Percentiles rank a stretch among this genome's conserved stretches.
Evolutionary conservation across 2,113 vertebrate species (phyloP).

Genomic region (Pseudois nayaur): DNA sequence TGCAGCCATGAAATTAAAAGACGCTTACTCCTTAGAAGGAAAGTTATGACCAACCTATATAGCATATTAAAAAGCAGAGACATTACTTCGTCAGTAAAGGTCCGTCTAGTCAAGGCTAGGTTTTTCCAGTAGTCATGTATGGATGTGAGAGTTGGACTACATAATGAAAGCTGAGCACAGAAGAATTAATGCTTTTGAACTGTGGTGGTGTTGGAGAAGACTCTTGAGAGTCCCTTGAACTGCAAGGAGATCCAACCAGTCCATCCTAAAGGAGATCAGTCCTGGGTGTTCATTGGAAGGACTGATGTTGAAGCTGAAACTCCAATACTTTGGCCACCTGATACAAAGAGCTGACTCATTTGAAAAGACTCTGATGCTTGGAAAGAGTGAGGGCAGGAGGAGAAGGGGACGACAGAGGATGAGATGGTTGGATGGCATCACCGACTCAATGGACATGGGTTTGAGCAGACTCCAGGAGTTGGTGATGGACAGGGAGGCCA

Average conservation of each 20-base stretch:
- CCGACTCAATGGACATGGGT: background rate
- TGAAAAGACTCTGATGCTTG: background rate
- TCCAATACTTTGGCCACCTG: background rate
- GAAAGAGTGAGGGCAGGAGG: background rate
- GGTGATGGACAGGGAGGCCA: background rate
- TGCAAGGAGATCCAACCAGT: background rate
- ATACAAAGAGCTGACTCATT: background rate
- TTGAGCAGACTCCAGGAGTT: background rate
- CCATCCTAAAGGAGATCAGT: background rate
- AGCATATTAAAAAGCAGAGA: background rate
- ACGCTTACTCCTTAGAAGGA: background rate
- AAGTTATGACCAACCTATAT: background rate
- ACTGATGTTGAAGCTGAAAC: background rate
- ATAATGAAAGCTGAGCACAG: background rate
- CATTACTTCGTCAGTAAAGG: background rate
- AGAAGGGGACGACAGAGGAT: background rate
- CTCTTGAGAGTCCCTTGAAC: background rate
- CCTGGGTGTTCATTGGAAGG: background rate
- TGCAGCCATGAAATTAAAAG: background rate
- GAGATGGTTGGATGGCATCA: background rate
- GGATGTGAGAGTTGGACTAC: background rate
- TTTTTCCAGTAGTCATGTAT: background rate
- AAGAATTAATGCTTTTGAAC: background rate
- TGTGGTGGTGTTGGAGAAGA: background rate
- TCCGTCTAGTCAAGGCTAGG: background rate